phyloP scores from a whole-genome alignment of 2,888 invertebrate genomes.

The Pammene fasciana region DNA sequence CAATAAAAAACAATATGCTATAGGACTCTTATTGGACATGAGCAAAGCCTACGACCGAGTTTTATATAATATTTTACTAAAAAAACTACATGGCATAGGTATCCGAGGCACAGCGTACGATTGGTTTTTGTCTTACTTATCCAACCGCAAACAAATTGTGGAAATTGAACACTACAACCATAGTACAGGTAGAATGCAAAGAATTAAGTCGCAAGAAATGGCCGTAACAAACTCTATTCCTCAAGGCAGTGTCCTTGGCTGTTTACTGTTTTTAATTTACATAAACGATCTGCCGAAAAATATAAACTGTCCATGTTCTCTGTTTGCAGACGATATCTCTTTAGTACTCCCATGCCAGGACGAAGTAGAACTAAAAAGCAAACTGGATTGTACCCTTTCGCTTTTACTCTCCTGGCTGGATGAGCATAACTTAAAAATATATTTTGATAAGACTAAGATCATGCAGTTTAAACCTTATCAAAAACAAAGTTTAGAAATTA shows the following conservation, averaged over 20 bases:
- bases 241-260: conserved; percentile 41
- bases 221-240: conserved; percentile 31
- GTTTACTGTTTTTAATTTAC: conserved; percentile 31
- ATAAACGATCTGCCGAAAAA: not conserved
- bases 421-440: not conserved
- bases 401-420: not conserved
- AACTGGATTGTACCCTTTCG: not conserved
- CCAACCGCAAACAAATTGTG: conserved; percentile 32
- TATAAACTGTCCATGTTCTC: not conserved
- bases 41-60: conserved; percentile 42
- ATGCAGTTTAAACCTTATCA: not conserved
- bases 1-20: conserved; percentile 23
- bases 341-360: not conserved
- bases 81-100: conserved; percentile 38
- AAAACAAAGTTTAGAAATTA: not conserved
- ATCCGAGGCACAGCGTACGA: conserved; percentile 27
- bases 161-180: conserved; percentile 32
- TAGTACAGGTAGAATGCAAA: conserved; percentile 8
- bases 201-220: not conserved
- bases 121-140: conserved; percentile 40
- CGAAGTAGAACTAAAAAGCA: not conserved
- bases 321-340: conserved; percentile 9
- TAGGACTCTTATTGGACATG: conserved; percentile 41
- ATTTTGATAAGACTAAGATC: not conserved
- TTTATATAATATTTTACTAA: conserved; percentile 32